Conservation (phyloP, 2,797 vertebrate genomes). For the Acanthurus leucopareius region DNA sequence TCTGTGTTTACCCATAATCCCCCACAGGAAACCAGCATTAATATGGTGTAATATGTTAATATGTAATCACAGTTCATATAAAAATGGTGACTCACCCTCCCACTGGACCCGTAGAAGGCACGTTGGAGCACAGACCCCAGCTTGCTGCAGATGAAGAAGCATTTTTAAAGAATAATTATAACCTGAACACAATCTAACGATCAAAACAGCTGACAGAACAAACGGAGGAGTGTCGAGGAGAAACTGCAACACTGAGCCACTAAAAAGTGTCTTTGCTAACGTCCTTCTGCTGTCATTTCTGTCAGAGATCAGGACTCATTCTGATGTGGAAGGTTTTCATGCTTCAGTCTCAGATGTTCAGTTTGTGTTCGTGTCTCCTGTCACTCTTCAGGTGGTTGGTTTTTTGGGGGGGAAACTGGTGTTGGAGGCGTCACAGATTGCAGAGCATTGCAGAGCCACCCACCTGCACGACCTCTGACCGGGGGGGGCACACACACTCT, state of each 20-base stretch:
- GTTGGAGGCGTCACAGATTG: slow-evolving; percentile 30
- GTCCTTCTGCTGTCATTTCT: too few relatives aligned
- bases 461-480: slow-evolving; percentile 1
- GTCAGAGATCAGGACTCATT: not conserved
- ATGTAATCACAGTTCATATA: not conserved
- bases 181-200: not conserved
- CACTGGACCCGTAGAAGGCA: slow-evolving; percentile 89
- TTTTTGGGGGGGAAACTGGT: slow-evolving; percentile 36
- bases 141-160: slow-evolving; percentile 81
- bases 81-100: slow-evolving; percentile 87
- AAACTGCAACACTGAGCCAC: not conserved
- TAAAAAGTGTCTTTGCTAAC: too few relatives aligned
- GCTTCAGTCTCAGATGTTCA: slow-evolving; percentile 5
- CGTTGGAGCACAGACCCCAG: slow-evolving; percentile 91
- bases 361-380: slow-evolving; percentile 24
- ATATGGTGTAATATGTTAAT: not conserved
- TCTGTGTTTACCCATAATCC: not conserved
- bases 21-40: not conserved
- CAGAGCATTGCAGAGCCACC: slow-evolving; percentile 33
- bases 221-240: not conserved
- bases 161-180: slow-evolving; percentile 30
- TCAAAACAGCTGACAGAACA: not conserved
- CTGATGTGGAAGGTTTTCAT: not conserved
- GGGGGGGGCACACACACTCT: slow-evolving; percentile 34
- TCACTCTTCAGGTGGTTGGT: slow-evolving; percentile 47